phyloP scores from a whole-genome alignment of 2,113 vertebrate genomes.

The Recurvirostra avosetta region DNA sequence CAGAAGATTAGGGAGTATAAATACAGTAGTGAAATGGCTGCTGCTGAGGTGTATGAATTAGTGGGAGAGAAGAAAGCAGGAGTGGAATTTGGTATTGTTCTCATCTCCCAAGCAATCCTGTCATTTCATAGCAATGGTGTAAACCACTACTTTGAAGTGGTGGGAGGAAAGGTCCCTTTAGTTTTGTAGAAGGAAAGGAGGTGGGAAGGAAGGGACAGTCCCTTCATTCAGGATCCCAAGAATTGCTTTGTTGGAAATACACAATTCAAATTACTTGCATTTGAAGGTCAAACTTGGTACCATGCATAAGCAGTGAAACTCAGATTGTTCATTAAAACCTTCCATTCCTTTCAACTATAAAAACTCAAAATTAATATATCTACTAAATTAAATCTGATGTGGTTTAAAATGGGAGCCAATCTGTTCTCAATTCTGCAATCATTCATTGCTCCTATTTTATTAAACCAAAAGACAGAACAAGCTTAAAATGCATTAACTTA shows the following conservation, averaged over 20 bases:
- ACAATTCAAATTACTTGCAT: background rate
- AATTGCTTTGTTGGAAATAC: background rate
- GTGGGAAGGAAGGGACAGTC: background rate
- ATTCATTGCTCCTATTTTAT: slow-evolving; percentile 39
- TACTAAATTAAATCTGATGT: slow-evolving; percentile 54
- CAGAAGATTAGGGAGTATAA: background rate
- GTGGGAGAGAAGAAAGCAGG: background rate
- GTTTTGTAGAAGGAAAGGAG: background rate
- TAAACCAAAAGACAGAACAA: slow-evolving; percentile 47
- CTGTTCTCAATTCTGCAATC: slow-evolving; percentile 37
- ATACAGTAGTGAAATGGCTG: background rate
- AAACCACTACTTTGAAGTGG: background rate
- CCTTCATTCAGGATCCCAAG: background rate
- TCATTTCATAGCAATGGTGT: background rate
- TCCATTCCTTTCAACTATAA: slow-evolving; percentile 17
- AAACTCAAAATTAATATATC: slow-evolving; percentile 54
- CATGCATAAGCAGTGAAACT: background rate
- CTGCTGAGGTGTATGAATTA: background rate
- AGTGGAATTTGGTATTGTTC: background rate
- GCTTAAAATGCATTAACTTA: slow-evolving; percentile 59
- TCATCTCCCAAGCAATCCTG: background rate
- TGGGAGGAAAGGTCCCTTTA: background rate
- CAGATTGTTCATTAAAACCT: background rate
- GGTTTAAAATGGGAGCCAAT: slow-evolving; percentile 39
- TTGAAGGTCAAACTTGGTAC: background rate